These are phyloP conservation scores for Bedellia somnulentella DNA, from an alignment of 2,888 invertebrate species.

Conservation along the genomic window DNA sequence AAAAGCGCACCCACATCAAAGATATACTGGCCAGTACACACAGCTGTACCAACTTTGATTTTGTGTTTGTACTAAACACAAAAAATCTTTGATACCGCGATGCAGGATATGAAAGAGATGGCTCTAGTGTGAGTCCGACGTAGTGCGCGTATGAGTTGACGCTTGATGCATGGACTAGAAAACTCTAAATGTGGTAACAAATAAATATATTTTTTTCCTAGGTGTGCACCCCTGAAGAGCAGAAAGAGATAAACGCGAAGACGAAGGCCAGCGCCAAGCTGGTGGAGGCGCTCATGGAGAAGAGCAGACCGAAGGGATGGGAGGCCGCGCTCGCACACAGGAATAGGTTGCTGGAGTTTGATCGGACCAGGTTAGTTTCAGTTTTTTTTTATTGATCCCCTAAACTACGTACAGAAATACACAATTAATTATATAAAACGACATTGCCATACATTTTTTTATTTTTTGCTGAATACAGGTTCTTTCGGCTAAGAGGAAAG, in stretches of 20 bases:
- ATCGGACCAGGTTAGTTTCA: conserved; percentile 71
- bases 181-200: too few relatives aligned
- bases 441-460: too few relatives aligned
- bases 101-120: too few relatives aligned
- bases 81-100: too few relatives aligned
- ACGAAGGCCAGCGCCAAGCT: conserved; percentile 70
- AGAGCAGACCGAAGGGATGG: conserved; percentile 61
- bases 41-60: too few relatives aligned
- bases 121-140: too few relatives aligned
- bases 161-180: too few relatives aligned
- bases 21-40: too few relatives aligned
- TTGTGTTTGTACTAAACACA: too few relatives aligned
- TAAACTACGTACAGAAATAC: not conserved
- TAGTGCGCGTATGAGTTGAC: too few relatives aligned
- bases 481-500: not conserved
- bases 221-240: conserved; percentile 75
- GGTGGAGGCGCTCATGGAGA: conserved; percentile 65
- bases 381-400: too few relatives aligned
- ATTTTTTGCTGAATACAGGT: not conserved
- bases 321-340: conserved; percentile 77
- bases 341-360: conserved; percentile 81
- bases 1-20: too few relatives aligned
- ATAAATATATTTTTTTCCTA: conserved; percentile 16
- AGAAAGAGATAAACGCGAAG: conserved; percentile 64
- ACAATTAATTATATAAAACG: not conserved